phyloP scores from a whole-genome alignment of 35 echinoderm and acorn worm genomes.

The Stichopus chloronotus region DNA sequence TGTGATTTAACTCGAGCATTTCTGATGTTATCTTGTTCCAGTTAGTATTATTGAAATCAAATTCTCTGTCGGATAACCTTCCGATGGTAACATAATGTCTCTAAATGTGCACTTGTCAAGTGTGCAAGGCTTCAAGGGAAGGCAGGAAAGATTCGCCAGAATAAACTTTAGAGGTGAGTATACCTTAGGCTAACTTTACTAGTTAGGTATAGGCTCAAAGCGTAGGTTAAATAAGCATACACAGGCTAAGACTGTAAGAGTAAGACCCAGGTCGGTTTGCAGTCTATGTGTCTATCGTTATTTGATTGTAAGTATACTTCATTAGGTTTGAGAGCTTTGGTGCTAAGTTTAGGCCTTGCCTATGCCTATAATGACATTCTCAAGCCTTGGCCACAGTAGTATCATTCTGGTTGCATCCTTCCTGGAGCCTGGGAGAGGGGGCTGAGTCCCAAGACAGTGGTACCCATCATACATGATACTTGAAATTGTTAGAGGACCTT shows the following conservation, averaged over 20 bases:
- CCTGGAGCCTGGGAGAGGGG: too few species aligned
- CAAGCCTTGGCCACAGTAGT: too few species aligned
- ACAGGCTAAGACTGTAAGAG: background rate
- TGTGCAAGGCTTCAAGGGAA: conserved; percentile 70
- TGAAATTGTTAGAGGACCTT: too few species aligned
- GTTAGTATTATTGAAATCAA: background rate
- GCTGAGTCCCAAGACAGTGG: too few species aligned
- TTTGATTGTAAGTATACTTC: background rate
- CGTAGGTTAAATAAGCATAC: background rate
- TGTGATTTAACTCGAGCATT: background rate
- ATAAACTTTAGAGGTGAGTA: conserved; percentile 77
- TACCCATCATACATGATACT: too few species aligned
- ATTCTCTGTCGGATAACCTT: background rate
- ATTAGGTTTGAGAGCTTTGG: background rate
- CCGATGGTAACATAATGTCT: conserved; percentile 61
- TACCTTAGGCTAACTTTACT: background rate
- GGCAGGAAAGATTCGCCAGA: conserved; percentile 73
- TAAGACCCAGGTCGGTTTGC: background rate
- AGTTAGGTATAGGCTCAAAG: background rate
- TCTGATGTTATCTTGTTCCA: background rate
- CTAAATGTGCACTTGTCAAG: conserved; percentile 66
- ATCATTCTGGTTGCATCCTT: too few species aligned
- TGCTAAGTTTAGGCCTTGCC: background rate
- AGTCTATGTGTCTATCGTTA: background rate
- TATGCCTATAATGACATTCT: background rate